A percentile compares a stretch with the other conserved stretches of the same genome.
phyloP scores from a whole-genome alignment of 2,888 invertebrate genomes.

The Eurois occulta region DNA sequence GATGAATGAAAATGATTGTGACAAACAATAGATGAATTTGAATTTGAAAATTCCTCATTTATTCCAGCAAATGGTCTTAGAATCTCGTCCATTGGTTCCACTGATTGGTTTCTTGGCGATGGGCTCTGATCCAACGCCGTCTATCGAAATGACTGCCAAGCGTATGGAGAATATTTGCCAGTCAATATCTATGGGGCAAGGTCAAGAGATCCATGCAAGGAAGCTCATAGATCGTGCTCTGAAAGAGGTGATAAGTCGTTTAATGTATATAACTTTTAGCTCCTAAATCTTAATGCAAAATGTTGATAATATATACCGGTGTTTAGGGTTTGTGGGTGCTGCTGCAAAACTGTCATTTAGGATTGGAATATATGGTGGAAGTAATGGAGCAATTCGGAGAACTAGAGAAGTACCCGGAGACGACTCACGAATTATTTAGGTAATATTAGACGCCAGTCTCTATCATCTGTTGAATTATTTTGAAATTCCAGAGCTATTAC shows the following conservation, averaged over 20 bases:
- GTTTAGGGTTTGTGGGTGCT: conserved; percentile 95
- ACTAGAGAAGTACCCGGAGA: conserved; percentile 89
- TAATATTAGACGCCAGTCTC: conserved; percentile 62
- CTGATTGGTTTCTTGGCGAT: conserved; percentile 96
- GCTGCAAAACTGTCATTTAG: conserved; percentile 97
- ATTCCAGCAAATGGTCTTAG: conserved; percentile 91
- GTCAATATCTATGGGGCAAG: conserved; percentile 96
- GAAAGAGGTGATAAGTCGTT: conserved; percentile 83
- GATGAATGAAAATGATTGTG: no score
- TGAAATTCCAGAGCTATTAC: background rate
- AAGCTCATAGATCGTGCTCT: conserved; percentile 92
- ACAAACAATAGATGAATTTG: no score
- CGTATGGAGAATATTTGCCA: conserved; percentile 92
- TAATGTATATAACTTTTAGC: background rate
- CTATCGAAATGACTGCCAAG: conserved; percentile 95
- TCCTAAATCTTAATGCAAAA: background rate
- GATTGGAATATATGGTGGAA: conserved; percentile 96
- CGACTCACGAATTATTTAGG: conserved; percentile 86
- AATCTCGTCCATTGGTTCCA: conserved; percentile 94
- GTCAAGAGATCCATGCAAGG: conserved; percentile 95
- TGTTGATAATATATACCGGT: conserved; percentile 16
- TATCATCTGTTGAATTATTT: background rate
- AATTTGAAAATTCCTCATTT: no score
- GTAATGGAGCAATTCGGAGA: conserved; percentile 92
- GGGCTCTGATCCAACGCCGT: conserved; percentile 97